Percentiles rank a stretch among this genome's conserved stretches.
These are phyloP conservation scores for Phyllostomus hastatus DNA, from an alignment of 2,113 vertebrate genomes.

Conservation along the genomic window DNA sequence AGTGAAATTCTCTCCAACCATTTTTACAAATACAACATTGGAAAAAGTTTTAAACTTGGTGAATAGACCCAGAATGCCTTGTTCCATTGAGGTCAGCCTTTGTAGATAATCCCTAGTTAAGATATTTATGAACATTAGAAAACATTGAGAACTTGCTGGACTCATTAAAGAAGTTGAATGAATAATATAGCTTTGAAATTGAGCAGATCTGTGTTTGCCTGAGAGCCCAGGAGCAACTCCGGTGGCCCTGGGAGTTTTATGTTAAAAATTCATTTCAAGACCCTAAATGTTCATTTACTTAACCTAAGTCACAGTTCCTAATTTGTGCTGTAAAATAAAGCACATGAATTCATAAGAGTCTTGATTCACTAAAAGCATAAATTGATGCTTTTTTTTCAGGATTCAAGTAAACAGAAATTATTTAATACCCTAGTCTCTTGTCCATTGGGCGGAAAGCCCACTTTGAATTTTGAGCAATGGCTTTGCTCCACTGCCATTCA, in stretches of 20 bases:
- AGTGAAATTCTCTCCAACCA: background rate
- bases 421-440: background rate
- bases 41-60: background rate
- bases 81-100: background rate
- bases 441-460: background rate
- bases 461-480: background rate
- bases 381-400: background rate
- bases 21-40: background rate
- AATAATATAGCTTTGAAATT: background rate
- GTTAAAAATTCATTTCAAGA: background rate
- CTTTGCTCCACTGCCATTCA: conserved; percentile 15
- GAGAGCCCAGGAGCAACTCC: background rate
- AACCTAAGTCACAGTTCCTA: background rate
- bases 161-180: background rate
- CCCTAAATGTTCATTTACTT: background rate
- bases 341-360: background rate
- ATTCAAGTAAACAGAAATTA: background rate
- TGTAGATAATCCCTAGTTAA: background rate
- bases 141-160: background rate
- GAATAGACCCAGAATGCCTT: background rate
- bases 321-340: background rate
- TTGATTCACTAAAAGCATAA: background rate
- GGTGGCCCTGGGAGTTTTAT: background rate
- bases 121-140: background rate
- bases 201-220: background rate